Evolutionary conservation across 64 coral and sea anemone genomes (phyloP), one percentile per base, ranked within the genome.

Genomic region (Dendronephthya gigantea): DNA sequence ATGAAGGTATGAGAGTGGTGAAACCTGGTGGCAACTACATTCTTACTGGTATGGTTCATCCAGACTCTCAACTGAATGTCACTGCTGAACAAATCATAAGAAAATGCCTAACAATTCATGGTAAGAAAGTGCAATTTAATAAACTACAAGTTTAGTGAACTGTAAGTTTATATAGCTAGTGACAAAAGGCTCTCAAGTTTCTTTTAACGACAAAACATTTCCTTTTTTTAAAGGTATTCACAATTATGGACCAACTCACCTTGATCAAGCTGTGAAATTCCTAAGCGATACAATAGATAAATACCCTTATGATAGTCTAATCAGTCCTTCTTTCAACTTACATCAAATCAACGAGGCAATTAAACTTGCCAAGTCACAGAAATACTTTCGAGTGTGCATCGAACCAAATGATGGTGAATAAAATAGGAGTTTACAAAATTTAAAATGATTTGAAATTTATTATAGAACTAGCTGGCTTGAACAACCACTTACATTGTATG

Each of bases 11-110:
- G 22, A 89, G 82, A 35, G 56, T 91, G 9, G 66, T 97, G 6
- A 88, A 87, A 13, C 84, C 86, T 23, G 94, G 94, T 1, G 94
- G 94, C 4, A 49, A 74, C 0, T 97, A 97, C 51, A 62, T 97
- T 12, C 86, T 97, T 32, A 82, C 88, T 50, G 94, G 94, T 13
- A 97, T 97, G 94, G 94, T 97, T n/a, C 94, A 97, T 90, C 94
- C 94, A 87, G 91, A 97, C 74, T 89, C 85, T 49, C 84, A 90
- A 36, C 85, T 97, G 13, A 68, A 91, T 75, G n/a, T 93, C 22
- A 97, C 94, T 30, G 94, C 56, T 9, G 94, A 97, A 22, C 94
- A 97, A 75, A 93, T 97, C 38, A 93, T 93, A 84, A 76, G 91
- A 56, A 97, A 97, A 81, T 97, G 94, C 82, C 82, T 97, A 28